These are phyloP conservation scores for Actinopyga echinites DNA, from an alignment of 53 echinoderm and acorn worm species.

Conservation along the genomic window DNA sequence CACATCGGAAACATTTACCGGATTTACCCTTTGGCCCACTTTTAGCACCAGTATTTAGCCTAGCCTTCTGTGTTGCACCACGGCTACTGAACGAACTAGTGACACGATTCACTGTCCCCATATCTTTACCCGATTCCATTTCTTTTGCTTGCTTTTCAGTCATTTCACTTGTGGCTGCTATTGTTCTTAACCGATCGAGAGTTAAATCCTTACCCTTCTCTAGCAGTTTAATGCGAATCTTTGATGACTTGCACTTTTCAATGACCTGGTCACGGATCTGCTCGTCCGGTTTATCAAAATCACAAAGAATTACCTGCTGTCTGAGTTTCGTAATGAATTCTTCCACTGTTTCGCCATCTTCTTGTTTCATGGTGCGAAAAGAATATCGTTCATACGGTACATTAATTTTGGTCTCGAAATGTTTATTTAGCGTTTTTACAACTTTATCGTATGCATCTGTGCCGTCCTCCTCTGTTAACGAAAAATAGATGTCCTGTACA, in stretches of 20 bases:
- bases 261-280: conserved; percentile 52
- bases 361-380: conserved; percentile 42
- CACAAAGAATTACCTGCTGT: conserved; percentile 43
- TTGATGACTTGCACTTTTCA: conserved; percentile 57
- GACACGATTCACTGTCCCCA: too few relatives aligned
- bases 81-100: too few relatives aligned
- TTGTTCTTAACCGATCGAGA: conserved; percentile 43
- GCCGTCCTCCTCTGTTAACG: not conserved
- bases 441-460: not conserved
- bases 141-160: conserved; percentile 46
- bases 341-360: conserved; percentile 34
- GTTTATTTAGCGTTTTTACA: conserved; percentile 30
- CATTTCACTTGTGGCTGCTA: conserved; percentile 48
- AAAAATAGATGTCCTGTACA: conserved; percentile 54
- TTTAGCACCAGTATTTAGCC: too few relatives aligned
- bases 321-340: conserved; percentile 47
- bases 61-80: too few relatives aligned
- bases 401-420: conserved; percentile 48
- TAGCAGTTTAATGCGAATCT: conserved; percentile 41
- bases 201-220: conserved; percentile 49
- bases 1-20: conserved; percentile 47
- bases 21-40: too few relatives aligned
- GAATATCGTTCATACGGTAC: conserved; percentile 54
- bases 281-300: too few relatives aligned
- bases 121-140: too few relatives aligned